Base-by-base conservation (phyloP, 2,888 invertebrate genomes). In the Masnerella sp. region DNA sequence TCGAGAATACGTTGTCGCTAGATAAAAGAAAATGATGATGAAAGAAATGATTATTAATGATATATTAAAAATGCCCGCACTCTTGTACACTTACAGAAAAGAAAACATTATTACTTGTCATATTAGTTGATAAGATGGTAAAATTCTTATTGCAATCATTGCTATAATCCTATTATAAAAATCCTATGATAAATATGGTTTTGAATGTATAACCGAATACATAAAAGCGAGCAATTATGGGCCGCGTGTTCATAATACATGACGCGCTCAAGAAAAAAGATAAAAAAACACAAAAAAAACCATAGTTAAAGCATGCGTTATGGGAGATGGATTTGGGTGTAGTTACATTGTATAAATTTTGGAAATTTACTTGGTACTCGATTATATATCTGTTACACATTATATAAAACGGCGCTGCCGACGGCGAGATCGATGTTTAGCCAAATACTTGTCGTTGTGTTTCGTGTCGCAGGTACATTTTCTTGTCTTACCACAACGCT, bases 91-190 rank as follows among this genome's bases (percentile, higher is more conserved):
- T 71, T 70, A 72, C 72, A 72, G 45, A 64, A 51, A 70, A 43
- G 52, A 56, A 74, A 75, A 79, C 82, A 81, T 84, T 83, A 84
- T 82, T 82, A 84, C 84, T 85, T 86, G 84, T 86, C 85, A 85
- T 82, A 79, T 79, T 86, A 86, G 85, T 79, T 82, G 81, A 84
- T 85, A 84, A 84, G 83, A 80, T 80, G 82, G 81, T 82, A 71
- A 82, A 83, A 84, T 83, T 82, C 81, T 84, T 84, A 83, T 80
- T 84, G 82, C 84, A 82, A 83, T 81, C 82, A 84, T 84, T 82
- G 83, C 82, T 85, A 84, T 84, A 83, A 82, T 81, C 79, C 80
- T 83, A 85, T 77, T 84, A 82, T 84, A 82, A 82, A 80, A 82
- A 84, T 70, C 64, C 54, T 82, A 81, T 81, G 79, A 84, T 82